phyloP scores from a whole-genome alignment of 2,113 vertebrate genomes.

The Bungarus multicinctus region DNA sequence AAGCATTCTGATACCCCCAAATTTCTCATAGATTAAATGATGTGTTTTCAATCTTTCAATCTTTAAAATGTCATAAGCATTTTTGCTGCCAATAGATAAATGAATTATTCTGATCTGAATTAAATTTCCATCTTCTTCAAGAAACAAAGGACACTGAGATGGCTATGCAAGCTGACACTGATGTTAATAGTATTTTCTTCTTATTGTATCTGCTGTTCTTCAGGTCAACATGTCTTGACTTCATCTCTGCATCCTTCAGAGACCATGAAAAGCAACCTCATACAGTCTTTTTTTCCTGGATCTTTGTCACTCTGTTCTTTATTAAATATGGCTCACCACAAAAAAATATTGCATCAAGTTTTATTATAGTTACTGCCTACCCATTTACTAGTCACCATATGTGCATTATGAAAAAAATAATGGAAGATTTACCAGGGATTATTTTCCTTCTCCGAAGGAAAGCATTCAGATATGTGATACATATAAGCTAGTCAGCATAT shows the following conservation, averaged over 20 bases:
- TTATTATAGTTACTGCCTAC: conserved; percentile 14
- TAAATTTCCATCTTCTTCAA: neutral
- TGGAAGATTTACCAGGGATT: conserved; percentile 45
- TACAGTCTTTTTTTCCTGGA: fast-evolving
- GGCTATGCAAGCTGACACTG: neutral
- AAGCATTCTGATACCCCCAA: neutral
- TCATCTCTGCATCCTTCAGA: neutral
- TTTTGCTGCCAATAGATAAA: neutral
- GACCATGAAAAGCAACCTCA: neutral
- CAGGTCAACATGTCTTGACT: neutral
- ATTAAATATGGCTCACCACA: conserved; percentile 32
- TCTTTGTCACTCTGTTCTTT: neutral
- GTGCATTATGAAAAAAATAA: conserved; percentile 47
- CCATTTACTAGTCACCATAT: conserved; percentile 14
- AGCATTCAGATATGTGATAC: conserved; percentile 1
- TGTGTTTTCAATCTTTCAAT: neutral
- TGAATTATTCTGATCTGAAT: neutral
- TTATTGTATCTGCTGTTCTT: neutral
- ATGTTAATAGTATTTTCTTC: neutral
- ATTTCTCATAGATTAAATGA: neutral
- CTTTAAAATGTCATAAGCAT: neutral
- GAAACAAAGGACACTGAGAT: neutral
- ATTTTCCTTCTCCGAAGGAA: conserved; percentile 40
- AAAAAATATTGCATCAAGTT: conserved; percentile 2
- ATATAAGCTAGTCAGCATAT: conserved; percentile 8